Evolutionary conservation across 2,888 invertebrate genomes (phyloP), one percentile per base, ranked within the genome.

Genomic region (Chloromyia formosa): DNA sequence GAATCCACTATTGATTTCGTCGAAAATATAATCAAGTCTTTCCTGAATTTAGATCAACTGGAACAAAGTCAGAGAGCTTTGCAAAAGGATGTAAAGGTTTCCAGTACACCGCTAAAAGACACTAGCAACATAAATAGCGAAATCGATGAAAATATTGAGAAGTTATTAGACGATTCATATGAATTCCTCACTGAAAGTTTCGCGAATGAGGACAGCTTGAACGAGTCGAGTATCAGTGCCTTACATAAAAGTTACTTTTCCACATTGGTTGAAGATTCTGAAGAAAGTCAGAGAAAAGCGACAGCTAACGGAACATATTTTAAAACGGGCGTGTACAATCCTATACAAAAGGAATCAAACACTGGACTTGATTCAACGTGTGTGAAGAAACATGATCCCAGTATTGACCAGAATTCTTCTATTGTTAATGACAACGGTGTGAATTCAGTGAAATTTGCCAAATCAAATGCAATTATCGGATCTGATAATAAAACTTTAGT

Each of bases 11-110:
- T 88, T 80, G 86, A 88, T 78, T 88, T 90, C 84, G 82, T 89
- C 58, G 88, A 89, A 5, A 88, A 88, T 80, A 87, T 90, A 75
- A 89, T 89, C 71, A 87, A 89, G 80, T 89, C 90, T 0, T 90
- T 89, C 78, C 88, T 89, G 64, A 89, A 87, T 78, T 85, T 90
- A 0, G 89, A 90, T 79, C 86, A 87, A 18, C 77, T 84, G 73
- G 81, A 84, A n/a, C 84, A 84, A 74, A 83, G 81, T 64, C 85
- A 84, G 61, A 84, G 84, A 61, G 79, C 80, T 2, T 84, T 83
- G 73, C 78, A 80, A 53, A 82, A 82, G 68, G 78, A 40, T 72
- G 53, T 45, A 54, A 79, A 78, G 49, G 77, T 77, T n/a, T 60
- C 74, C 5, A 80, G 77, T 40, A 78, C 78, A 2, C 79, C 80